Evolutionary conservation across 2,113 vertebrate species (phyloP).

Genomic region (Apodemus speciosus): DNA sequence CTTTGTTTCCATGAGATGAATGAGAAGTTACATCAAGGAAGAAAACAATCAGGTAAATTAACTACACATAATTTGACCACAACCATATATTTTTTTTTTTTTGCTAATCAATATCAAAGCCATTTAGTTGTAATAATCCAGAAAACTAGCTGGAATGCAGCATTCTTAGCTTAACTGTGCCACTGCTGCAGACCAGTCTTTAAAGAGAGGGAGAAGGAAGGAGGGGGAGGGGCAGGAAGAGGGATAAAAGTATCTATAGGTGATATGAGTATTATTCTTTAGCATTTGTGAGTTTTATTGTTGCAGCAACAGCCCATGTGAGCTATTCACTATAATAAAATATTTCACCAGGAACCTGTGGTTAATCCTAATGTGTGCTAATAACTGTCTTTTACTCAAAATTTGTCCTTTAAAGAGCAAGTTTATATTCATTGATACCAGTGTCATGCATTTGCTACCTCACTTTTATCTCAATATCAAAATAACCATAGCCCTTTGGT

Average conservation of each 20-base stretch:
- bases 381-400: slow-evolving; percentile 10
- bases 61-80: not conserved
- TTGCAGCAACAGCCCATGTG: not conserved
- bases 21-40: slow-evolving; percentile 1
- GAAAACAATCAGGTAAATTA: slow-evolving; percentile 19
- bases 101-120: slow-evolving; percentile 23
- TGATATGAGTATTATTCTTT: slow-evolving; percentile 16
- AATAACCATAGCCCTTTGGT: not conserved
- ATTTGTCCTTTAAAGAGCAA: slow-evolving; percentile 9
- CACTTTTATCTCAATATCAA: slow-evolving; percentile 5
- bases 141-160: not conserved
- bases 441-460: not conserved
- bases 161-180: slow-evolving; percentile 33
- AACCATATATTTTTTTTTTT: not conserved
- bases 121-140: slow-evolving; percentile 46
- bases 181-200: slow-evolving; percentile 15
- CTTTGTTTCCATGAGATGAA: not conserved
- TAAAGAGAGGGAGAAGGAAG: not conserved
- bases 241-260: not conserved
- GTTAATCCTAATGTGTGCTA: not conserved
- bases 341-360: not conserved
- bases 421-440: not conserved
- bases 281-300: slow-evolving; percentile 23
- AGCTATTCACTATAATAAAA: slow-evolving; percentile 13
- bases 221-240: not conserved